Base-by-base conservation (phyloP, 2,888 invertebrate genomes). In the Torymus aiolomorphi region DNA sequence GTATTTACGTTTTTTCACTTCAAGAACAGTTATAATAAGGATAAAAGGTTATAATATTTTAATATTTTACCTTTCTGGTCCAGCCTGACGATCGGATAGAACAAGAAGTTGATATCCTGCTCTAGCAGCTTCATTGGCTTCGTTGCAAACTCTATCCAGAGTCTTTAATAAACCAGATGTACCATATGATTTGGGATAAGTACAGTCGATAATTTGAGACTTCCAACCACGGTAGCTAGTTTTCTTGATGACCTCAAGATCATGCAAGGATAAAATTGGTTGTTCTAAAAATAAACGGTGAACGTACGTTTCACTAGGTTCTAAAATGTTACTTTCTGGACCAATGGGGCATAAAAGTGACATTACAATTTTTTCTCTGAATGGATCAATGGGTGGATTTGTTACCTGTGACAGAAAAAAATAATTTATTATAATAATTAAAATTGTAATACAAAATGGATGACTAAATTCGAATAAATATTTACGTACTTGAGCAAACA, bases 351-450 rank as follows among this genome's bases (percentile, higher is more conserved):
- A 98, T 83, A 97, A 95, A 90, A 99, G 92, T 0, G 98, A 98
- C 99, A 99, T 99, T 81, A 99, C 98, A 84, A 99, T 96, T 91
- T 97, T 97, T 92, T 99, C 99, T 86, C 98, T 94, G 88, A 99
- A 99, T 56, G 99, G 99, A 92, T 99, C 99, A 85, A 99, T 99
- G 4, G 99, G 99, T 5, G 99, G 99, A 92, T 99, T 99, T 86
- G 99, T 99, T 85, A 98, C 94, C 92, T 94, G 91, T 73, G 86
- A 75, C 42, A 24, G n/a, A 67, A 67, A 72, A 67, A 76, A 24
- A 65, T 24, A 13, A 11, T 66, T 65, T 10, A 65, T 81, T 70
- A 63, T 61, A 14, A 49, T 52, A 18, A 42, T 66, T 16, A 13
- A 16, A 51, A 57, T 49, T 63, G 69, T 54, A 18, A 51, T 1